Percentiles rank a stretch among this genome's conserved stretches.
Conservation (phyloP, 2,888 invertebrate genomes). For the Micropterix aruncella region DNA sequence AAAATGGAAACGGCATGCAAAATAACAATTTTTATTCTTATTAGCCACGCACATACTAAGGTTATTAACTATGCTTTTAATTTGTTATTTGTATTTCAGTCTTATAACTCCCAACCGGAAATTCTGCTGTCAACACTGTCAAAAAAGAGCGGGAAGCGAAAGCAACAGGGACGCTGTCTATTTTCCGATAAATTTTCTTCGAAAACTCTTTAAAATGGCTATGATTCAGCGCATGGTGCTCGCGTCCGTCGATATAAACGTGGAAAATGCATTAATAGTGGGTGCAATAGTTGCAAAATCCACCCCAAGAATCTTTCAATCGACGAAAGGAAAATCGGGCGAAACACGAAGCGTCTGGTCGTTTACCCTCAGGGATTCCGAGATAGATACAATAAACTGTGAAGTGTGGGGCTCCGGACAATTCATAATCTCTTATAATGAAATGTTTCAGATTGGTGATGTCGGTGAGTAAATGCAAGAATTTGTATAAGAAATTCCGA, state of each 20-base stretch:
- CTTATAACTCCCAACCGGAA: no score
- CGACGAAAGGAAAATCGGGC: conserved; percentile 17
- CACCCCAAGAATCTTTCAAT: conserved; percentile 35
- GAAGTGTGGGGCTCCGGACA: conserved; percentile 61
- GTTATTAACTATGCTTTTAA: no score
- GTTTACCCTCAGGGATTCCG: conserved; percentile 62
- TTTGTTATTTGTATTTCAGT: no score
- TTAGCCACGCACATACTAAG: no score
- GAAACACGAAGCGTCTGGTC: conserved; percentile 56
- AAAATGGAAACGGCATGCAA: no score
- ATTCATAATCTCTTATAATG: conserved; percentile 44
- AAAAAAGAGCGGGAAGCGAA: no score
- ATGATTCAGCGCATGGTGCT: neutral
- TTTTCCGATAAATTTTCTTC: no score
- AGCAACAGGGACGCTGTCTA: no score
- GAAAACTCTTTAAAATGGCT: neutral
- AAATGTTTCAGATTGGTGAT: conserved; percentile 53
- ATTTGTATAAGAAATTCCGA: no score
- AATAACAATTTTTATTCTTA: no score
- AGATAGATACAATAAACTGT: conserved; percentile 55
- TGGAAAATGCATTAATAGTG: conserved; percentile 32
- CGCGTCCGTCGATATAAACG: conserved; percentile 17
- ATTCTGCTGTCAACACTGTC: no score
- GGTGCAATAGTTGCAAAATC: conserved; percentile 53
- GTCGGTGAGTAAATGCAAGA: conserved; percentile 35